Evolutionary conservation across 2,888 invertebrate genomes (phyloP).

Genomic region (Alloplasta piceator): DNA sequence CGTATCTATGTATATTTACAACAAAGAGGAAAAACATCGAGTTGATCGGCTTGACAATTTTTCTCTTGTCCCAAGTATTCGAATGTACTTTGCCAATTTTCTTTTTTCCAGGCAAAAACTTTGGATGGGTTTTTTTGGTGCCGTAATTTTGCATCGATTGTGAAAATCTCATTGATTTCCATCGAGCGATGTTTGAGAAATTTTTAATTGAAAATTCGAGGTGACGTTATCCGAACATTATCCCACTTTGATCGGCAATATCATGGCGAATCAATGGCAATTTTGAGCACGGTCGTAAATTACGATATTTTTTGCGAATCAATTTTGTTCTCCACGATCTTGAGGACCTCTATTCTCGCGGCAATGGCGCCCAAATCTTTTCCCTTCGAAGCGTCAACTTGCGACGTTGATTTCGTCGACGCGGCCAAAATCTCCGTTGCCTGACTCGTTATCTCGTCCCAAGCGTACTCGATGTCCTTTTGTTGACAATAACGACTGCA

Average conservation of each 20-base stretch:
- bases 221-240: too few species aligned
- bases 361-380: conserved; percentile 60
- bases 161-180: too few species aligned
- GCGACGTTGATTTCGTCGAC: neutral
- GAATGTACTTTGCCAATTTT: too few species aligned
- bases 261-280: too few species aligned
- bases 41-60: too few species aligned
- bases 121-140: too few species aligned
- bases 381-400: conserved; percentile 46
- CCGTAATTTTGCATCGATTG: too few species aligned
- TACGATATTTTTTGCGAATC: conserved; percentile 70
- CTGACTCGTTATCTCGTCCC: conserved; percentile 88
- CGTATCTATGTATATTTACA: conserved; percentile 9
- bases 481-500: conserved; percentile 90
- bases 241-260: too few species aligned
- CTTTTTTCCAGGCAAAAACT: too few species aligned
- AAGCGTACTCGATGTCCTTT: conserved; percentile 90
- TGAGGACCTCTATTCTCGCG: conserved; percentile 64
- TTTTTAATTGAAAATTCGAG: too few species aligned
- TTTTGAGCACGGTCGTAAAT: neutral
- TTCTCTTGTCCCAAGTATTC: too few species aligned
- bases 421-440: conserved; percentile 81
- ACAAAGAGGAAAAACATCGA: neutral
- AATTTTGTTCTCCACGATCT: conserved; percentile 63
- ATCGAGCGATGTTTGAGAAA: too few species aligned